Base-by-base conservation (phyloP, 2,888 invertebrate genomes). In the Trimorus sp. region DNA sequence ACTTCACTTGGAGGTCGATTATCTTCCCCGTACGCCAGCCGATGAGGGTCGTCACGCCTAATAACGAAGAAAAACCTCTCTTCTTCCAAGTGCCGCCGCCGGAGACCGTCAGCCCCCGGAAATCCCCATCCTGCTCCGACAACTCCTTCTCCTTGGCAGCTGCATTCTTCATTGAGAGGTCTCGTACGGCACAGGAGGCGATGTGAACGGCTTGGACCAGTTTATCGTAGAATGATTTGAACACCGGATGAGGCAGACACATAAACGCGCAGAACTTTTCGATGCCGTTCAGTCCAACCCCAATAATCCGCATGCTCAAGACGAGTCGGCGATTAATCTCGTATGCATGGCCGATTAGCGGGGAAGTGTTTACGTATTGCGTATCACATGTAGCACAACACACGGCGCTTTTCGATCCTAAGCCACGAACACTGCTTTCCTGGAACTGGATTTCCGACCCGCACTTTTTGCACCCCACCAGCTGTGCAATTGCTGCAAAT, bases 251-350 rank as follows among this genome's bases (percentile, higher is more conserved):
- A 45, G 76, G 82, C 82, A 63, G 63, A 74, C 63, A 63, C 74
- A 74, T 74, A 38, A 63, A 58, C 48, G 48, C 45, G 36, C 56
- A 84, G 82, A 86, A 87, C 53, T 86, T 69, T 40, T 86, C 85
- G 15, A 86, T 65, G 36, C 85, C 84, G 79, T 78, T 76, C 70
- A 74, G 78, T 75, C 70, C 82, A 62, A 87, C 66, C 54, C 84
- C 80, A 37, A 86, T 42, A 37, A 87, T 77, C 66, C 84, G 69
- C 78, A 86, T 85, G 8, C 79, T 79, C 37, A 85, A 85, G 53
- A 81, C 82, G 60, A 86, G 83, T 80, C 84, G 58, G 59, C 85
- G 42, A 60, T 86, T 86, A 54, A 86, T 84, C 69, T 87, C 85
- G 62, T 80, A 85, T 53, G 85, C 84, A 36, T 70, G 85, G 69